Evolutionary conservation across 2,797 vertebrate genomes (phyloP).

Genomic region (Miichthys miiuy): DNA sequence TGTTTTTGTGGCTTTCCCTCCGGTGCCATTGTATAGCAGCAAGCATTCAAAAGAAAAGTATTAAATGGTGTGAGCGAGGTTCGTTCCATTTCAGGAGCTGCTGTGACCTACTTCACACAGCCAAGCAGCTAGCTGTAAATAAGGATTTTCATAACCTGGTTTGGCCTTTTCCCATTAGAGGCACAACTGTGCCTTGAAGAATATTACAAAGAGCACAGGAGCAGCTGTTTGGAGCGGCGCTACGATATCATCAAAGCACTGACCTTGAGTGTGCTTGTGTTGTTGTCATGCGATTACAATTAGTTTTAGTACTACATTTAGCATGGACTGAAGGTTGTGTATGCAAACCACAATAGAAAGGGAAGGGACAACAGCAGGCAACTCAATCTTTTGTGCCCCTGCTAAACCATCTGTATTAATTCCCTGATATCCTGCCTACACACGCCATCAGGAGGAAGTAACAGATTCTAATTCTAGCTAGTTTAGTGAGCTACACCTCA

Average conservation of each 20-base stretch:
- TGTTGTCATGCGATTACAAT: constrained; percentile 64
- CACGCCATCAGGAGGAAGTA: constrained; percentile 25
- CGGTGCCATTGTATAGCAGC: constrained; percentile 58
- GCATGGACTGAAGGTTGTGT: constrained; percentile 31
- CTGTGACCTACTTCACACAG: constrained; percentile 84
- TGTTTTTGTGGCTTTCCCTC: constrained; percentile 68
- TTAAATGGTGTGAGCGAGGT: constrained; percentile 73
- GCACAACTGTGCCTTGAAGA: constrained; percentile 77
- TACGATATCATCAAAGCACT: constrained; percentile 68
- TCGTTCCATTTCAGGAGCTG: constrained; percentile 78
- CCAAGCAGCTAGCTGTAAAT: constrained; percentile 81
- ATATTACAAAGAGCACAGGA: constrained; percentile 72
- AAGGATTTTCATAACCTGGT: constrained; percentile 82
- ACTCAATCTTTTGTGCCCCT: constrained; percentile 13
- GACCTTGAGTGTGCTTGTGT: constrained; percentile 61
- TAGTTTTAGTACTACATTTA: constrained; percentile 53
- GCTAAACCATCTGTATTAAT: constrained; percentile 26
- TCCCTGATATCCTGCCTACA: constrained; percentile 27
- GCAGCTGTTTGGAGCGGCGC: constrained; percentile 63
- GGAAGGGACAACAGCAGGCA: constrained; percentile 12
- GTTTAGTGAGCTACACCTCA: constrained; percentile 16
- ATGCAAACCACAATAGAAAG: constrained; percentile 31
- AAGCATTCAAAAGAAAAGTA: constrained; percentile 69
- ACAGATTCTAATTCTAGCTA: constrained; percentile 56
- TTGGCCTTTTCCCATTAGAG: constrained; percentile 83